These are phyloP conservation scores for Empis livida DNA, from an alignment of 2,888 invertebrate genomes.

Conservation along the genomic window DNA sequence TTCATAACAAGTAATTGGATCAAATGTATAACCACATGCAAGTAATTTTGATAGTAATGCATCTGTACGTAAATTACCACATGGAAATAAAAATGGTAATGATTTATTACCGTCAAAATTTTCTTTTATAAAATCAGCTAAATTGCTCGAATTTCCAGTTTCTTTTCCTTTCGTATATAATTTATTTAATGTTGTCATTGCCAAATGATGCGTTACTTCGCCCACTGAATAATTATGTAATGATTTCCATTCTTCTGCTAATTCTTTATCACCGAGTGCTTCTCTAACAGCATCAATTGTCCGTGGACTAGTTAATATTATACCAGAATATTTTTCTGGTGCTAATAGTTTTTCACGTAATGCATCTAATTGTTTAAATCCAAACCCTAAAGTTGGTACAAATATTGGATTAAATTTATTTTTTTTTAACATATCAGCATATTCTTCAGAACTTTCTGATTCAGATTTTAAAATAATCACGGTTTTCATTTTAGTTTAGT, in stretches of 20 bases:
- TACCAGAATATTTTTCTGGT: conserved; percentile 37
- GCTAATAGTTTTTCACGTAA: conserved; percentile 34
- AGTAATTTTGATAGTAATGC: conserved; percentile 36
- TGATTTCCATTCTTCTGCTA: conserved; percentile 33
- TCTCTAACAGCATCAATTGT: conserved; percentile 39
- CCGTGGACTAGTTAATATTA: conserved; percentile 44
- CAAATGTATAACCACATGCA: conserved; percentile 33
- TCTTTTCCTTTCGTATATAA: conserved; percentile 40
- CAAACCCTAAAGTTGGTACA: conserved; percentile 40
- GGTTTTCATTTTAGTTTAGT: conserved; percentile 14
- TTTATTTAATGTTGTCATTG: conserved; percentile 33
- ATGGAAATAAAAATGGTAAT: conserved; percentile 41
- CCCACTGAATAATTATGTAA: conserved; percentile 42
- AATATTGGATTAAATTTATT: conserved; percentile 37
- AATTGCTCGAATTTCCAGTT: conserved; percentile 41
- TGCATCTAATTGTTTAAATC: conserved; percentile 37
- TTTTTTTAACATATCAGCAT: conserved; percentile 33
- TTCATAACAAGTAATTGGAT: conserved; percentile 41
- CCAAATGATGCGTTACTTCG: conserved; percentile 39
- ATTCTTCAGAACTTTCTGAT: conserved; percentile 37
- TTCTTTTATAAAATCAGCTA: conserved; percentile 39
- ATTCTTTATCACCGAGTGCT: conserved; percentile 32
- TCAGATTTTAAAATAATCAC: conserved; percentile 35
- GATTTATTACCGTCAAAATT: conserved; percentile 34
- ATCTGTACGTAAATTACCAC: conserved; percentile 43